A percentile compares a stretch with the other conserved stretches of the same genome.
Evolutionary conservation across 1,140 invertebrate species (phyloP).

Genomic region (Brachionus asplanchnoidis): DNA sequence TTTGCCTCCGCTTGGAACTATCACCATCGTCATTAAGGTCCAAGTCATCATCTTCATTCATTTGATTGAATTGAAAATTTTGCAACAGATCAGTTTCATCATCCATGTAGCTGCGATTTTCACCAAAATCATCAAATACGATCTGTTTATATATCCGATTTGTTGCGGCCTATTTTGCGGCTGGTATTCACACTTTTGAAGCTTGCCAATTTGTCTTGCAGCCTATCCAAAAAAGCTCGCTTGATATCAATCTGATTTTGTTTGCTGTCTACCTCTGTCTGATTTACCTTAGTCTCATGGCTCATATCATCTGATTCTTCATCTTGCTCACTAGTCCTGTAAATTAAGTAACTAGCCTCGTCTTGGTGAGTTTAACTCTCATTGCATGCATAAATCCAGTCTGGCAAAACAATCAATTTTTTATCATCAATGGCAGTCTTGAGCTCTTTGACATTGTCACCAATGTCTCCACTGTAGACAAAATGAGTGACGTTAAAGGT

Average conservation of each 20-base stretch:
- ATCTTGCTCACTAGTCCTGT: neutral
- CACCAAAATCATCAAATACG: neutral
- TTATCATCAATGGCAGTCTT: constrained; percentile 11
- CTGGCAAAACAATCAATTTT: constrained; percentile 24
- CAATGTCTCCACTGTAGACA: constrained; percentile 29
- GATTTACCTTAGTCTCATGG: neutral
- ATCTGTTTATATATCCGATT: constrained; percentile 25
- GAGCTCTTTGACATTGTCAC: constrained; percentile 15
- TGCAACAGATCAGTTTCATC: constrained; percentile 12
- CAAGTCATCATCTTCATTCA: constrained; percentile 9
- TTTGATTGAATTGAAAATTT: constrained; percentile 25
- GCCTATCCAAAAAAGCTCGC: constrained; percentile 11
- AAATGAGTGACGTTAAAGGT: constrained; percentile 33
- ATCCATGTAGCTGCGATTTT: neutral
- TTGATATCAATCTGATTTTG: constrained; percentile 15
- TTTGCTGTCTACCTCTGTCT: neutral
- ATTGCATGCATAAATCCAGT: constrained; percentile 29
- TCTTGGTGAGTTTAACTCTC: neutral
- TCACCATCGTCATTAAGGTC: constrained; percentile 1
- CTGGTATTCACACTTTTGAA: constrained; percentile 15
- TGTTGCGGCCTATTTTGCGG: neutral
- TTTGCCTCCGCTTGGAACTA: neutral
- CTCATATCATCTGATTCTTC: neutral
- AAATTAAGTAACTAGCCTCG: neutral
- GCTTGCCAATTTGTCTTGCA: constrained; percentile 36